phyloP scores from a whole-genome alignment of 2,888 invertebrate genomes.

The Leptogaster cylindrica region DNA sequence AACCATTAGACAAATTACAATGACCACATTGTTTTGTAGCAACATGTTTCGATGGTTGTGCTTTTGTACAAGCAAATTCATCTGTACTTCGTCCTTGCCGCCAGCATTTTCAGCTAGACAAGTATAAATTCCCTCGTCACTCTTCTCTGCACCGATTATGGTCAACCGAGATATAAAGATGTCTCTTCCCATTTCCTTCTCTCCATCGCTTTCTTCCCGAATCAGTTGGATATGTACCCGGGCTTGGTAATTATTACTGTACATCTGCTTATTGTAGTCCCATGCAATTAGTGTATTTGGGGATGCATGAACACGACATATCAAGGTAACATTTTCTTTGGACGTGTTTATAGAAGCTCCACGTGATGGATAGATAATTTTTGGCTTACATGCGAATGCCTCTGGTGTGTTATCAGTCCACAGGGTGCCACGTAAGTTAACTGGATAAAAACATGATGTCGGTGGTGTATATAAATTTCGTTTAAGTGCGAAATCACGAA shows the following conservation, averaged over 20 bases:
- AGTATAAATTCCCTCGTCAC: constrained; percentile 75
- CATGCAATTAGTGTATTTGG: constrained; percentile 78
- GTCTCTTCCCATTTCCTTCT: constrained; percentile 55
- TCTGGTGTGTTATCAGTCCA: constrained; percentile 74
- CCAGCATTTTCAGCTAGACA: constrained; percentile 84
- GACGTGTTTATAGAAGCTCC: constrained; percentile 68
- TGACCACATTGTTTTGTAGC: constrained; percentile 54
- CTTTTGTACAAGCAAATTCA: constrained; percentile 60
- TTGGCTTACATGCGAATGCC: constrained; percentile 83
- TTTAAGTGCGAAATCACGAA: constrained; percentile 77
- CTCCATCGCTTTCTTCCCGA: constrained; percentile 52
- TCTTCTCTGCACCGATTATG: constrained; percentile 67
- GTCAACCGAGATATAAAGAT: constrained; percentile 64
- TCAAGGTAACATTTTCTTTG: constrained; percentile 73
- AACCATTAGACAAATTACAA: constrained; percentile 56
- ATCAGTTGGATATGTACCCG: constrained; percentile 55
- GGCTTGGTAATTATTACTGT: constrained; percentile 49
- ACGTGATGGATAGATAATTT: constrained; percentile 71
- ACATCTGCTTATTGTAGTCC: constrained; percentile 67
- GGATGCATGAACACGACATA: constrained; percentile 77
- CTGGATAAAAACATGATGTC: constrained; percentile 75
- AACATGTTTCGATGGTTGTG: constrained; percentile 52
- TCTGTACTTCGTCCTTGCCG: constrained; percentile 76
- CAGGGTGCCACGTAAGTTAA: constrained; percentile 70
- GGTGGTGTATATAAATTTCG: constrained; percentile 78